phyloP scores from a whole-genome alignment of 1,140 invertebrate genomes.

The Vollenhovia emeryi region DNA sequence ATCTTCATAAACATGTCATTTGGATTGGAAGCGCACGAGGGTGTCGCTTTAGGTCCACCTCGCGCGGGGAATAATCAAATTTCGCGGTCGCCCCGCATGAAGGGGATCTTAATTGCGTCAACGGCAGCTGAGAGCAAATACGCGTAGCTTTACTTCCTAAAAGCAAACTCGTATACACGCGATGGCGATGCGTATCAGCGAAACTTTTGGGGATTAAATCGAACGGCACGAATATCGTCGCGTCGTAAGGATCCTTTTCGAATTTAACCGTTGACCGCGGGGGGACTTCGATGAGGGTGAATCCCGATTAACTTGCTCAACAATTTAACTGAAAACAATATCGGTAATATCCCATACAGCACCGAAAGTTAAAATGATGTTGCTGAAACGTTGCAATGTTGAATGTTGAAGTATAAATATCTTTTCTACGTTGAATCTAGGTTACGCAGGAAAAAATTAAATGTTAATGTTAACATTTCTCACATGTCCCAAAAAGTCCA shows the following conservation, averaged over 20 bases:
- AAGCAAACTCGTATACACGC: neutral
- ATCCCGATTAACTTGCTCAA: neutral
- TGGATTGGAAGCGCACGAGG: slow-evolving; percentile 17
- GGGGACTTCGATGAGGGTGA: neutral
- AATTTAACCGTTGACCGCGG: neutral
- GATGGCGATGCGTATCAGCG: neutral
- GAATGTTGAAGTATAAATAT: too few relatives aligned
- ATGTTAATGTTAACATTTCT: too few relatives aligned
- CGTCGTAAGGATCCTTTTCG: neutral
- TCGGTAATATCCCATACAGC: too few relatives aligned
- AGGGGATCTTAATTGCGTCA: slow-evolving; percentile 26
- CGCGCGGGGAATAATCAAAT: slow-evolving; percentile 21
- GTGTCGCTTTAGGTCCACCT: slow-evolving; percentile 16
- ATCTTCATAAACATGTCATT: slow-evolving; percentile 45
- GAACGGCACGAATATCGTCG: neutral
- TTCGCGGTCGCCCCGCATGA: slow-evolving; percentile 25
- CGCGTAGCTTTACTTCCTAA: slow-evolving; percentile 31
- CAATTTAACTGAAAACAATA: neutral
- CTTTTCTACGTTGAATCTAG: too few relatives aligned
- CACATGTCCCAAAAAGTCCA: too few relatives aligned
- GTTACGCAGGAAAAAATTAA: too few relatives aligned
- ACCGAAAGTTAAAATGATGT: too few relatives aligned
- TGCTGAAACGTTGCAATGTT: too few relatives aligned
- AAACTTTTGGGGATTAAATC: neutral
- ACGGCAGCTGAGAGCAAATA: slow-evolving; percentile 31